These are phyloP conservation scores for Hermatobates lingyangjiaoensis DNA, from an alignment of 1,140 invertebrate species.

Conservation along the genomic window DNA sequence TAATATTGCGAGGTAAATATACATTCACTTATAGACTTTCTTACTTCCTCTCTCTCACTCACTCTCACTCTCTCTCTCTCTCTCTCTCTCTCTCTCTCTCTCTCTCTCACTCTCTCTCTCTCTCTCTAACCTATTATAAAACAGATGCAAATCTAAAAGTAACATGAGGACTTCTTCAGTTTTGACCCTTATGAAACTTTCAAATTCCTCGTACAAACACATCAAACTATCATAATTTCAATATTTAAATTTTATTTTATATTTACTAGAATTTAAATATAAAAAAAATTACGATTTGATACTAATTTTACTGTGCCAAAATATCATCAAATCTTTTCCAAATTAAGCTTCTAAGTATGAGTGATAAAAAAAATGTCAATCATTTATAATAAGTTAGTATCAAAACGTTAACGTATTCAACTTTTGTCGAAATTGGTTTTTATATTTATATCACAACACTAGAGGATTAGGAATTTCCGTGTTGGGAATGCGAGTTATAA, in stretches of 20 bases:
- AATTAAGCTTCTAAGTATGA: slow-evolving; percentile 16
- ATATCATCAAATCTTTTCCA: slow-evolving; percentile 17
- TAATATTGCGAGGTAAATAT: slow-evolving; percentile 11
- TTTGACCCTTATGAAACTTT: no score
- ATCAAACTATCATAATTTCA: no score
- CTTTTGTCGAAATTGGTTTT: slow-evolving; percentile 15
- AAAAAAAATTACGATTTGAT: slow-evolving; percentile 18
- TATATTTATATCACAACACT: slow-evolving; percentile 19
- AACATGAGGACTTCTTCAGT: no score
- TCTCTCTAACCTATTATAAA: no score
- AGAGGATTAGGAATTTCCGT: slow-evolving; percentile 16
- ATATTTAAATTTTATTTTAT: slow-evolving; percentile 17
- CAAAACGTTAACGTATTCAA: slow-evolving; percentile 18
- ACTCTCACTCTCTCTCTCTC: no score
- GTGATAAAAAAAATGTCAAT: slow-evolving; percentile 14
- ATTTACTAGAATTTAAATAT: slow-evolving; percentile 16
- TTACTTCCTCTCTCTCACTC: no score
- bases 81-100: no score
- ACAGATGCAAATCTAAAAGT: no score
- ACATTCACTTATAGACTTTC: no score
- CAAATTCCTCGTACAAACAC: no score
- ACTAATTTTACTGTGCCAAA: slow-evolving; percentile 18
- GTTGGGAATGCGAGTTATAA: slow-evolving; percentile 10
- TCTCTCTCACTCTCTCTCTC: no score
- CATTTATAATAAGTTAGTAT: slow-evolving; percentile 19